phyloP scores from a whole-genome alignment of 2,113 vertebrate genomes.

The Rhombomys opimus region DNA sequence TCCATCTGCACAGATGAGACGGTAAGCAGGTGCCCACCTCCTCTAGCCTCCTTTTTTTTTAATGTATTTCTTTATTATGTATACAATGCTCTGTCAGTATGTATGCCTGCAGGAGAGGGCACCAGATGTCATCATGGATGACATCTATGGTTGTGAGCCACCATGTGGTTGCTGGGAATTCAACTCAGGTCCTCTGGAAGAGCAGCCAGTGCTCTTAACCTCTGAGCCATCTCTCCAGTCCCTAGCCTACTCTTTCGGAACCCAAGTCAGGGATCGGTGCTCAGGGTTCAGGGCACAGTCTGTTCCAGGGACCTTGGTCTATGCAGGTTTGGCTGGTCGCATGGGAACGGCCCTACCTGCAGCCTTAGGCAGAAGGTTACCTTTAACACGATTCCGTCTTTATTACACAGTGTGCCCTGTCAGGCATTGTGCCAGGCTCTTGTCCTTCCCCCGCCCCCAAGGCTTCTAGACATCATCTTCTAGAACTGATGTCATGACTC shows the following conservation, averaged over 20 bases:
- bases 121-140: too few species aligned
- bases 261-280: too few species aligned
- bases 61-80: too few species aligned
- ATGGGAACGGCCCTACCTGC: not conserved
- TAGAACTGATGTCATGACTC: not conserved
- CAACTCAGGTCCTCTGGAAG: too few species aligned
- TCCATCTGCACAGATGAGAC: conserved; percentile 99
- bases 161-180: too few species aligned
- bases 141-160: too few species aligned
- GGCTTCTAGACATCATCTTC: not conserved
- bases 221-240: too few species aligned
- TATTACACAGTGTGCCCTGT: not conserved
- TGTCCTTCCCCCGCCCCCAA: not conserved
- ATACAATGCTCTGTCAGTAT: too few species aligned
- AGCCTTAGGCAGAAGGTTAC: not conserved
- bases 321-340: not conserved
- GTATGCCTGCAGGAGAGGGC: too few species aligned
- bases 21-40: conserved; percentile 86
- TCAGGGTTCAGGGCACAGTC: not conserved
- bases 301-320: not conserved
- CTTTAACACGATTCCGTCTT: not conserved
- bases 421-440: not conserved
- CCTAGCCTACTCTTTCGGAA: not conserved
- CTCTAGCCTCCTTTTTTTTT: not conserved
- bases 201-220: too few species aligned